phyloP scores from a whole-genome alignment of 2,113 vertebrate species.

The Rallus limicola region DNA sequence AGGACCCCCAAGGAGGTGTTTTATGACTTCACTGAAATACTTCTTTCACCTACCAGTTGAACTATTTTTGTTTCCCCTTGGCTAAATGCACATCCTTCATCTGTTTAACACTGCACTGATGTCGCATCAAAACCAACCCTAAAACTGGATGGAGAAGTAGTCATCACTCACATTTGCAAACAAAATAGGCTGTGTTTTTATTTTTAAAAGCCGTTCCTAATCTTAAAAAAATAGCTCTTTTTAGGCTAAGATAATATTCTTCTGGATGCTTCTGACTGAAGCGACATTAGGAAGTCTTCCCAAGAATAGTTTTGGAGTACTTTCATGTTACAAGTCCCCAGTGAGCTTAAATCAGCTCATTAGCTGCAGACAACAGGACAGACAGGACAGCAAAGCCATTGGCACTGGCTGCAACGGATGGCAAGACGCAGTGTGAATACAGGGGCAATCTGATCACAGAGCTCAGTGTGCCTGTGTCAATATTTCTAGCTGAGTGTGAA shows the following conservation, averaged over 20 bases:
- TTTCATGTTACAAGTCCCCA: neutral
- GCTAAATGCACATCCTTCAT: neutral
- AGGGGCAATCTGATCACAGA: neutral
- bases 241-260: neutral
- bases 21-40: neutral
- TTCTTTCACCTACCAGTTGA: neutral
- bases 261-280: neutral
- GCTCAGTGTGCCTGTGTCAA: neutral
- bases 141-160: neutral
- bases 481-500: neutral
- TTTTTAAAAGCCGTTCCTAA: neutral
- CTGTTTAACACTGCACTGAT: neutral
- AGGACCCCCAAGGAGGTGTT: neutral
- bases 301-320: neutral
- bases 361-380: conserved; percentile 5
- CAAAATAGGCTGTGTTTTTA: neutral
- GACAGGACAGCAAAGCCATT: conserved; percentile 19
- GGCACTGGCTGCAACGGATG: neutral
- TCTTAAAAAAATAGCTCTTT: neutral
- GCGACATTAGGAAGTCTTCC: neutral
- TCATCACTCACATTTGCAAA: neutral
- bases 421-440: neutral
- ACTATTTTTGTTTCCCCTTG: neutral
- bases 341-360: conserved; percentile 4
- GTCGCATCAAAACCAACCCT: neutral